Evolutionary conservation across 2,113 vertebrate genomes (phyloP).

Genomic region (Sinocyclocheilus rhinocerous): DNA sequence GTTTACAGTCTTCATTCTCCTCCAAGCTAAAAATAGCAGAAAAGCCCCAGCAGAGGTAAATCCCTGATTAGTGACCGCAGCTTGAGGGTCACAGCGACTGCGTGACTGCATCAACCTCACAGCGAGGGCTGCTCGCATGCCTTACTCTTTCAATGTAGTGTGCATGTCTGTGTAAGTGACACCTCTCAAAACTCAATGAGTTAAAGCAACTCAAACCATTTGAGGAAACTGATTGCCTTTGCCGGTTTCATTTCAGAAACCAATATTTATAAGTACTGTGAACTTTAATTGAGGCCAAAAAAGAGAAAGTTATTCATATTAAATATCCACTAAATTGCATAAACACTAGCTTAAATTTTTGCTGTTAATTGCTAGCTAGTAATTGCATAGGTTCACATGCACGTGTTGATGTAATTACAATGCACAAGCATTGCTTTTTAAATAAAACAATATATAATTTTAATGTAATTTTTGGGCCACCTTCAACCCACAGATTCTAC

Average conservation of each 20-base stretch:
- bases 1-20: slow-evolving; percentile 66
- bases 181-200: background rate
- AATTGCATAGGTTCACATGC: too few species aligned
- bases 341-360: too few species aligned
- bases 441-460: too few species aligned
- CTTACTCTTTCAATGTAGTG: background rate
- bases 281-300: too few species aligned
- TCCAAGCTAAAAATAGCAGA: slow-evolving; percentile 75
- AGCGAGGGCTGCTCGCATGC: slow-evolving; percentile 20
- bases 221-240: background rate
- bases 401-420: too few species aligned
- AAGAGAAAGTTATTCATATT: too few species aligned
- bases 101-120: slow-evolving; percentile 50
- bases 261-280: background rate
- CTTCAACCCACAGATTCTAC: too few species aligned
- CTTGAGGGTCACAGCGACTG: slow-evolving; percentile 59
- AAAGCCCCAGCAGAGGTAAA: slow-evolving; percentile 76
- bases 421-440: too few species aligned
- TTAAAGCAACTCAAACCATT: background rate
- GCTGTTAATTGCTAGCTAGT: too few species aligned
- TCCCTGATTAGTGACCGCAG: slow-evolving; percentile 78
- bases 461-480: too few species aligned
- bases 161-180: background rate
- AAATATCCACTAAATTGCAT: background rate
- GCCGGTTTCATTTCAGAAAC: background rate